Percentiles rank a stretch among this genome's conserved stretches.
phyloP scores from a whole-genome alignment of 2,797 vertebrate genomes.

The Florisuga fusca region DNA sequence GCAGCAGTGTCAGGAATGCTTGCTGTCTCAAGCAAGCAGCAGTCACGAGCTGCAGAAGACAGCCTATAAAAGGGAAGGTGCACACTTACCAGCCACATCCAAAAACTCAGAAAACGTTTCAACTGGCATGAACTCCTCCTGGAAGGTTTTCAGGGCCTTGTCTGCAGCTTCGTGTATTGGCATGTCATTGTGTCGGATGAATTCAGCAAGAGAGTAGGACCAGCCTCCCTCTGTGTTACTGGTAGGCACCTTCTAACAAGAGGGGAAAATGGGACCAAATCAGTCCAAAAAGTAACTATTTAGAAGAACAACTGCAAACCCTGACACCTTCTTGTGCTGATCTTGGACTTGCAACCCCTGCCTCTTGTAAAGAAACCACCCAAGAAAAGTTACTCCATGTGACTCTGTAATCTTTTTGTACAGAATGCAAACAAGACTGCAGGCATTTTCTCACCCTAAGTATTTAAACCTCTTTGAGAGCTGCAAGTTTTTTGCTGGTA shows the following conservation, averaged over 20 bases:
- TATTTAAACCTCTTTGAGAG: neutral
- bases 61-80: slow-evolving; percentile 38
- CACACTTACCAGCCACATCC: slow-evolving; percentile 89
- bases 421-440: neutral
- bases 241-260: slow-evolving; percentile 90
- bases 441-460: neutral
- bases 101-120: slow-evolving; percentile 95
- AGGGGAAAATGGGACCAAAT: neutral
- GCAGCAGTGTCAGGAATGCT: neutral
- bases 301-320: neutral
- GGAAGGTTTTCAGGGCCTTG: slow-evolving; percentile 94
- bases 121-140: slow-evolving; percentile 98
- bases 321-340: neutral
- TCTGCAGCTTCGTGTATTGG: slow-evolving; percentile 97
- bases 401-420: neutral
- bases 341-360: neutral
- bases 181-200: slow-evolving; percentile 98
- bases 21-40: neutral
- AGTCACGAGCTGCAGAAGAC: neutral
- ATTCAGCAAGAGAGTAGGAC: slow-evolving; percentile 98
- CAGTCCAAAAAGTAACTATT: neutral
- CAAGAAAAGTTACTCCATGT: neutral
- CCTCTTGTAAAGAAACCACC: neutral
- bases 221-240: slow-evolving; percentile 99
- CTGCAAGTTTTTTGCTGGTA: neutral